Percentiles rank a stretch among this genome's conserved stretches.
Evolutionary conservation across 2,113 vertebrate genomes (phyloP).

Genomic region (Mesitornis unicolor): DNA sequence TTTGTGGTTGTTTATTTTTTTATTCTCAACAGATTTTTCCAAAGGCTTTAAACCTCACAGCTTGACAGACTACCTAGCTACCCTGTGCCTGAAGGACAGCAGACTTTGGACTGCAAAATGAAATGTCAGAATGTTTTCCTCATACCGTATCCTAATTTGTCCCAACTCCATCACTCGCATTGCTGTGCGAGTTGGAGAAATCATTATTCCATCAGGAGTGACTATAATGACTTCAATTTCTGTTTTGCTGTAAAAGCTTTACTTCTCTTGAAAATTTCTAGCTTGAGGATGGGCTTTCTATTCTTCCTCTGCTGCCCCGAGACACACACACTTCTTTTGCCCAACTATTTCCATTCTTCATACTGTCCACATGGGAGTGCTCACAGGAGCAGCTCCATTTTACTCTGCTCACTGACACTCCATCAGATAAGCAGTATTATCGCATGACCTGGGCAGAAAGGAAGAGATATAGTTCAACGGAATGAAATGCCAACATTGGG

Average conservation of each 20-base stretch:
- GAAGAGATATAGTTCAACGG: neutral
- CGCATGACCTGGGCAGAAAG: neutral
- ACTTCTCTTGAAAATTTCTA: neutral
- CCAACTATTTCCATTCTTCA: neutral
- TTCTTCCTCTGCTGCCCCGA: fast-evolving
- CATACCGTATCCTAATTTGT: neutral
- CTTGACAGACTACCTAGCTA: neutral
- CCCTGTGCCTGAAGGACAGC: neutral
- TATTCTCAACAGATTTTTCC: neutral
- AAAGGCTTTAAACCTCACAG: neutral
- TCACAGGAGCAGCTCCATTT: neutral
- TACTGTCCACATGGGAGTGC: neutral
- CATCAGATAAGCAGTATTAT: neutral
- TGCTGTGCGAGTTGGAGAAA: neutral
- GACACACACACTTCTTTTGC: neutral
- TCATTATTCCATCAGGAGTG: neutral
- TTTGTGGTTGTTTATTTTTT: neutral
- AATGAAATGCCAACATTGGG: neutral
- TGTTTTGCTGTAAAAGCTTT: neutral
- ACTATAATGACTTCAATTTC: neutral
- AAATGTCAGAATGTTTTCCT: neutral
- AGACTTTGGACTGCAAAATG: neutral
- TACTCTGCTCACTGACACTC: neutral
- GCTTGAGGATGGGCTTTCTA: neutral
- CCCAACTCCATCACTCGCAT: neutral